Conservation (phyloP, 2,113 vertebrate species). For the Hiodon alosoides region DNA sequence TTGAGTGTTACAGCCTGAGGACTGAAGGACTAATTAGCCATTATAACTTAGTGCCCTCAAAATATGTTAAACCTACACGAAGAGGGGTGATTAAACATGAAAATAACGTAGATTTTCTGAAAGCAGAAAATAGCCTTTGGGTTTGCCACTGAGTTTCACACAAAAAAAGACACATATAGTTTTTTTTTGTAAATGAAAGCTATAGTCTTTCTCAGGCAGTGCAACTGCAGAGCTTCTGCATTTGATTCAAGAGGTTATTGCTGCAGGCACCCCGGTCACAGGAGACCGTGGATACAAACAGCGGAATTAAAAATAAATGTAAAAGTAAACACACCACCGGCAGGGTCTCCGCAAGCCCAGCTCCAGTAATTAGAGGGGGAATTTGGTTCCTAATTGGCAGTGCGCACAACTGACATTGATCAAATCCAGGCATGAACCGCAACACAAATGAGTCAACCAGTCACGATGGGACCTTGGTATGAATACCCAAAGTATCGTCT, state of each 20-base stretch:
- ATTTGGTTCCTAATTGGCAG: slow-evolving; percentile 28
- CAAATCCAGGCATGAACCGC: slow-evolving; percentile 27
- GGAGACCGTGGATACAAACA: slow-evolving; percentile 11
- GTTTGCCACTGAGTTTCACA: not conserved
- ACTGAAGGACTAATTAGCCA: slow-evolving; percentile 63
- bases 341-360: slow-evolving; percentile 26
- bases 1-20: slow-evolving; percentile 50
- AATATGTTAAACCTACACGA: slow-evolving; percentile 57
- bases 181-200: slow-evolving; percentile 41
- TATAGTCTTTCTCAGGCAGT: slow-evolving; percentile 11
- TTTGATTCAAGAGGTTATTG: slow-evolving; percentile 51
- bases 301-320: slow-evolving; percentile 30
- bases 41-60: slow-evolving; percentile 59
- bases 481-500: slow-evolving; percentile 10
- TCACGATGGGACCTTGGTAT: slow-evolving; percentile 14
- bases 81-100: slow-evolving; percentile 62
- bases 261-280: slow-evolving; percentile 43
- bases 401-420: slow-evolving; percentile 32
- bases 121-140: slow-evolving; percentile 42
- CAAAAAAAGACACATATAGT: not conserved
- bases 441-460: slow-evolving; percentile 7
- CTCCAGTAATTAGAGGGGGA: slow-evolving; percentile 34
- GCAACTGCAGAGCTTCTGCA: slow-evolving; percentile 35
- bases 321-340: slow-evolving; percentile 25
- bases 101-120: slow-evolving; percentile 53